Evolutionary conservation across 2,797 vertebrate species (phyloP).

Genomic region (Rhadinocentrus ornatus): DNA sequence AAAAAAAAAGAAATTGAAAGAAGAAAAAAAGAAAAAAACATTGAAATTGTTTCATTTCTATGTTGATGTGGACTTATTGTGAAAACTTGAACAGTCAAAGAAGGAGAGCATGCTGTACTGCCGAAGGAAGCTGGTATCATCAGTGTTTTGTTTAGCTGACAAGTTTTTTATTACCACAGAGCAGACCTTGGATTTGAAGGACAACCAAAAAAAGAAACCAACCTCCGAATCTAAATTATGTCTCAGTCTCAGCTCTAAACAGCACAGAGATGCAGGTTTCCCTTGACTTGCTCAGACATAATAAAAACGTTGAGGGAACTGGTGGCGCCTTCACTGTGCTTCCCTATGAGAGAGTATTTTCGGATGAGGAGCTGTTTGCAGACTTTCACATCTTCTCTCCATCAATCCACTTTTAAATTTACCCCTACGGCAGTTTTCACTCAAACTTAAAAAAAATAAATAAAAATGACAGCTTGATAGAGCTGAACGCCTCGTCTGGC

Average conservation of each 20-base stretch:
- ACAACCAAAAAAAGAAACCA: conserved; percentile 1
- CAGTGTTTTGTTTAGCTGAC: conserved; percentile 4
- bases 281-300: conserved; percentile 18
- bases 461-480: conserved; percentile 52
- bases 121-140: neutral
- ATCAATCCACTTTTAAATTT: conserved; percentile 50
- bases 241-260: conserved; percentile 15
- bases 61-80: too few species aligned
- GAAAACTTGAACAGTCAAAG: neutral
- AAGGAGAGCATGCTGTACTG: neutral
- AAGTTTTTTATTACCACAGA: conserved; percentile 8
- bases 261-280: conserved; percentile 29
- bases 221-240: conserved; percentile 26
- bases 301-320: conserved; percentile 41
- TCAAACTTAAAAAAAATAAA: conserved; percentile 19
- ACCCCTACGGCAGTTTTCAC: conserved; percentile 44
- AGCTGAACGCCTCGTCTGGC: conserved; percentile 39
- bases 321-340: conserved; percentile 6
- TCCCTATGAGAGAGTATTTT: conserved; percentile 46
- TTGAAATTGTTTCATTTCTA: neutral
- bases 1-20: too few species aligned
- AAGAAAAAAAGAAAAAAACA: too few species aligned
- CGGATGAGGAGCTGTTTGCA: conserved; percentile 36
- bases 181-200: conserved; percentile 22
- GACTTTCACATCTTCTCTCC: conserved; percentile 39